A percentile compares a stretch with the other conserved stretches of the same genome.
Evolutionary conservation across 2,797 vertebrate species (phyloP).

Genomic region (Mergus octosetaceus): DNA sequence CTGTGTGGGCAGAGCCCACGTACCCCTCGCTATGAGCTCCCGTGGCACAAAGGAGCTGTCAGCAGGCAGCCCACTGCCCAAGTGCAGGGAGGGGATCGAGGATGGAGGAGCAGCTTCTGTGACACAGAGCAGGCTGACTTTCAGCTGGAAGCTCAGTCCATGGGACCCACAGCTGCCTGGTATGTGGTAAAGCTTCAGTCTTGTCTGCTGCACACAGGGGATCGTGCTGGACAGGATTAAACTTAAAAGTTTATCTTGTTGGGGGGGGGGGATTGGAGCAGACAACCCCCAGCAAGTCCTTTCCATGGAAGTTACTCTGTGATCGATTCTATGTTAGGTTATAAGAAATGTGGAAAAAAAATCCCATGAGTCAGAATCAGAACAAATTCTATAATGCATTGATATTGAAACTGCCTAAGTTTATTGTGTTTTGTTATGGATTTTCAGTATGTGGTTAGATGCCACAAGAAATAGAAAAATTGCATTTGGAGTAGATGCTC

Average conservation of each 20-base stretch:
- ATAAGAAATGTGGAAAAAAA: neutral
- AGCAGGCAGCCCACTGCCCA: neutral
- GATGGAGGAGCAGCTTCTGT: neutral
- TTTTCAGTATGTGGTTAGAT: neutral
- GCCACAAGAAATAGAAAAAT: neutral
- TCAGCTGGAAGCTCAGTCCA: neutral
- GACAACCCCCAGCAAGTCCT: neutral
- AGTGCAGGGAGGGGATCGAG: neutral
- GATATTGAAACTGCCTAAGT: neutral
- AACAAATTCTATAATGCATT: neutral
- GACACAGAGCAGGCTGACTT: neutral
- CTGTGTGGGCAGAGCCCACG: neutral
- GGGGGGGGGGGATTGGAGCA: neutral
- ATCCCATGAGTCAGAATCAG: neutral
- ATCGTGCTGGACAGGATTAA: neutral
- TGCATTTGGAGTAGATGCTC: neutral
- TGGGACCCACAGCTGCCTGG: neutral
- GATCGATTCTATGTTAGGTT: neutral
- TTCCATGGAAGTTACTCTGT: neutral
- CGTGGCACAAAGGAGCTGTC: neutral
- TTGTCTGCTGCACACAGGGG: too few species aligned
- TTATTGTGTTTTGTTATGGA: accelerated
- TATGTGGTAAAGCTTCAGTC: accelerated
- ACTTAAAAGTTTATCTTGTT: neutral
- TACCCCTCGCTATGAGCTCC: neutral